phyloP scores from a whole-genome alignment of 2,797 vertebrate species.

The Myotis pilosus region DNA sequence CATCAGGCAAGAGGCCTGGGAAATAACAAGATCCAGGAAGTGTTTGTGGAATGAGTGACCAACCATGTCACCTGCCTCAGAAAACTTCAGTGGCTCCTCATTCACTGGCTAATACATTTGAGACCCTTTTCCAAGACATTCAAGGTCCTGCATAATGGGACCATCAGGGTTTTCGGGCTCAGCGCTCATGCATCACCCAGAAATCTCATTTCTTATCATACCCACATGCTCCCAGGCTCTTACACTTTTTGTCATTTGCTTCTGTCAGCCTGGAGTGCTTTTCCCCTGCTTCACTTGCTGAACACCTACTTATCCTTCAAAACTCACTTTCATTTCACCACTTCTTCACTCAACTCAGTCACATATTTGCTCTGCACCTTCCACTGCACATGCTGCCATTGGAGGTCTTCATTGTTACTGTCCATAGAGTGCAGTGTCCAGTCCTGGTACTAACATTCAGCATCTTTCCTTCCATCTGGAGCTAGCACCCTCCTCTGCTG shows the following conservation, averaged over 20 bases:
- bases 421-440: neutral
- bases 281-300: neutral
- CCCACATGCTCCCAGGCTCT: neutral
- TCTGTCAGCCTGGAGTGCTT: neutral
- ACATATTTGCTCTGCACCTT: neutral
- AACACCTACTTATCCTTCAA: neutral
- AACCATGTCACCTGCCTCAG: neutral
- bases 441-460: neutral
- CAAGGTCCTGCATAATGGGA: neutral
- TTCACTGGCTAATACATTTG: neutral
- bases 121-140: neutral
- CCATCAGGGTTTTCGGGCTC: neutral
- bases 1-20: neutral
- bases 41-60: neutral
- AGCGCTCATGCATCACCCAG: neutral
- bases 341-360: neutral
- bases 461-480: neutral
- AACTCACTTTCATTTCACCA: neutral
- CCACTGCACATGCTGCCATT: rapidly evolving
- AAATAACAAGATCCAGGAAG: neutral
- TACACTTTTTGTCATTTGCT: neutral
- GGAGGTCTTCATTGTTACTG: neutral
- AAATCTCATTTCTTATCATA: neutral
- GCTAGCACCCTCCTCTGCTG: neutral
- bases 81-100: neutral